Percentiles rank a stretch among this genome's conserved stretches.
phyloP scores from a whole-genome alignment of 2,113 vertebrate species.

The Neomonachus schauinslandi region DNA sequence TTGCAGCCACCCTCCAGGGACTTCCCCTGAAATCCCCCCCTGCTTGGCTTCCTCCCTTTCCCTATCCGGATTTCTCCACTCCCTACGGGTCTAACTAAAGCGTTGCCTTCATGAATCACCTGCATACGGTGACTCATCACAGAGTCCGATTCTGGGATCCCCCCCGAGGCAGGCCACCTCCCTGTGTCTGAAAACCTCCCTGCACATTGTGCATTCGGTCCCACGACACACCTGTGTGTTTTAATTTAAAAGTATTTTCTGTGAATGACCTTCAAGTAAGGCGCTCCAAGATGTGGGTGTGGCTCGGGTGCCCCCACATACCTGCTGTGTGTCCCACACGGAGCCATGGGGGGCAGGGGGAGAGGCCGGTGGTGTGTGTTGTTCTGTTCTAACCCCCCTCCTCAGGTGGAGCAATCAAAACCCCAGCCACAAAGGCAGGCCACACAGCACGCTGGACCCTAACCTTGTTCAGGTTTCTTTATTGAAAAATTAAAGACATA shows the following conservation, averaged over 20 bases:
- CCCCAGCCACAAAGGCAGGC: fast-evolving
- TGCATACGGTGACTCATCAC: not conserved
- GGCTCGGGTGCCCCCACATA: no score
- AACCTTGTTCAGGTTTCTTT: constrained; percentile 86
- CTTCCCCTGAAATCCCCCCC: not conserved
- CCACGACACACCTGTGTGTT: not conserved
- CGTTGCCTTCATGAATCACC: not conserved
- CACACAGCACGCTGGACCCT: not conserved
- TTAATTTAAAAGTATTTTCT: not conserved
- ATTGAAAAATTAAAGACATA: constrained; percentile 97
- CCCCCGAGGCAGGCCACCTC: fast-evolving
- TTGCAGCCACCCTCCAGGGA: not conserved
- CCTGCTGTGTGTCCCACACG: fast-evolving
- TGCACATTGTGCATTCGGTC: no score
- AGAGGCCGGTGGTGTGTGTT: fast-evolving
- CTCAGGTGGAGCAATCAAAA: fast-evolving
- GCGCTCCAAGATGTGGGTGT: not conserved
- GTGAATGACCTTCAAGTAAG: not conserved
- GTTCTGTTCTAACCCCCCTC: not conserved
- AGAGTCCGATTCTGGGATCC: not conserved
- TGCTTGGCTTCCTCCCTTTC: no score
- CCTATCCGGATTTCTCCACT: not conserved
- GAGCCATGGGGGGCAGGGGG: not conserved
- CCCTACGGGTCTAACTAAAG: no score
- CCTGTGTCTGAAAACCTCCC: not conserved